phyloP scores from a whole-genome alignment of 2,888 invertebrate species.

The Hetaerina titia region DNA sequence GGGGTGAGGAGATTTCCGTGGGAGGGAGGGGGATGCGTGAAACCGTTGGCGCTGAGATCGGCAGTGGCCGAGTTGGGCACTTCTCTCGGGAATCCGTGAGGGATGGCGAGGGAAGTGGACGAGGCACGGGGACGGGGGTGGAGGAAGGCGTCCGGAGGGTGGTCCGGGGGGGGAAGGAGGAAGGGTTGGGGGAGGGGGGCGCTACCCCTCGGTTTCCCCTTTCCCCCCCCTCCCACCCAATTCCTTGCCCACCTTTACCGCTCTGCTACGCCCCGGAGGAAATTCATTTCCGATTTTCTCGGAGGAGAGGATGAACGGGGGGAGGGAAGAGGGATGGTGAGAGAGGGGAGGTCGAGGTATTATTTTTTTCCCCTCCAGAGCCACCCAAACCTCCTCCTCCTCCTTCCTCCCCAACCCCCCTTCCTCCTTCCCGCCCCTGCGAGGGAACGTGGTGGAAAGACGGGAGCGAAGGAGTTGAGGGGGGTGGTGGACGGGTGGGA shows the following conservation, averaged over 20 bases:
- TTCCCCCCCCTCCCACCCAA: neutral
- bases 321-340: neutral
- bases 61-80: slow-evolving; percentile 33
- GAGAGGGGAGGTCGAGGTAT: neutral
- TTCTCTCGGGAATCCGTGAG: slow-evolving; percentile 12
- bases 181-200: neutral
- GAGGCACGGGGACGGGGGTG: neutral
- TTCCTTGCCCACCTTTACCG: neutral
- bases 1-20: neutral
- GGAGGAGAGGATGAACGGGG: neutral
- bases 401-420: too few relatives aligned
- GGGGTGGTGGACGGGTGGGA: too few relatives aligned
- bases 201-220: too few relatives aligned
- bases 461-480: too few relatives aligned
- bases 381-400: neutral
- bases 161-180: neutral
- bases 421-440: too few relatives aligned
- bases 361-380: neutral
- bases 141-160: neutral
- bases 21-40: neutral
- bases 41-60: slow-evolving; percentile 55
- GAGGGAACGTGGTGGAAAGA: too few relatives aligned
- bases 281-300: slow-evolving; percentile 66
- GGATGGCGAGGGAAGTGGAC: neutral
- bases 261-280: slow-evolving; percentile 41